Evolutionary conservation across 2,797 vertebrate genomes (phyloP), one percentile per base, ranked within the genome.

Genomic region (Microcaecilia unicolor): DNA sequence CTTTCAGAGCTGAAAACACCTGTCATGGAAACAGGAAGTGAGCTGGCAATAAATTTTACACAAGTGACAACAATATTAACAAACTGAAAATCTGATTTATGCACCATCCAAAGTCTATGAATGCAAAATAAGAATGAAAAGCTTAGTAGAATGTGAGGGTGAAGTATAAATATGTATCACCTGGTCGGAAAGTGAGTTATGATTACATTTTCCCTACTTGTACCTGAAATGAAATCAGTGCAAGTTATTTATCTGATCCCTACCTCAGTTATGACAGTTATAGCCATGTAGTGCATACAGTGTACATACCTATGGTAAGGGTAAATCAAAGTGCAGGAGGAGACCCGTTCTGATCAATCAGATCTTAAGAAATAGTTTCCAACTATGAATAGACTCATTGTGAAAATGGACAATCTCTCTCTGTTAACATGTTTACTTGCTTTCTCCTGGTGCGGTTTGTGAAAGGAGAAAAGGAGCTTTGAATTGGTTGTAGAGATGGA

Each of bases 191-290:
- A 64, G 72, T 79, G 78, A 80, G 61, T 71, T 77, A 81, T 67
- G 73, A 69, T 78, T 79, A 73, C 67, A 61, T 76, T 75, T 76
- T 70, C n/a, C 64, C 61, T 63, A 32, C 63, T 55, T 47, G 70
- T 61, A 72, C 64, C 73, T 75, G 77, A 67, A 61, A 67, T 75
- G 77, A 67, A 61, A 67, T 61, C 67, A 61, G 65, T 60, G 65
- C 68, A 76, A 63, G 61, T 68, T 67, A 76, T 78, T 75, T 69
- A 58, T 81, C 77, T 79, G 61, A 50, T 69, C 63, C 63, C 55
- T 61, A 54, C 62, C 70, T 75, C 41, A 18, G 48, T 51, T 61
- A 37, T 67, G 77, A 74, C 77, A 75, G 67, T 66, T 74, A 63
- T 48, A 41, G 72, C 59, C 48, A 46, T 1, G 28, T 23, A 2